Evolutionary conservation across 2,888 invertebrate species (phyloP), one percentile per base, ranked within the genome.

Genomic region (Byasa hedistus): DNA sequence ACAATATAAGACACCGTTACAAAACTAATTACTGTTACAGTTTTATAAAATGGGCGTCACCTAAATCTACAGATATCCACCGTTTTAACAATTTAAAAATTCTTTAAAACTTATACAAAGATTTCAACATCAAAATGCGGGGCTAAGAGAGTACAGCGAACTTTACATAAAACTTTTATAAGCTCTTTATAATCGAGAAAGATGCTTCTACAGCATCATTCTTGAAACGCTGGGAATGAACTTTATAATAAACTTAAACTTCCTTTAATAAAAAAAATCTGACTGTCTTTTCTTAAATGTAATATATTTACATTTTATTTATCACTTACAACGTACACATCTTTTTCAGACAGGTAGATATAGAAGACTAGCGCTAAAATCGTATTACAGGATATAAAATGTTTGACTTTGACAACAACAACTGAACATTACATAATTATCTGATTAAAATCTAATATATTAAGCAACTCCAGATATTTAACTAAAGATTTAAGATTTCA

Each of bases 111-210:
- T 21, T 44, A 27, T 58, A 36, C 8, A 24, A 48, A 60, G 55
- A 65, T 65, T 51, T 55, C 44, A 17, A 23, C 60, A 60, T 65
- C 60, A 60, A 56, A 65, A 56, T 65, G 60, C 65, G 60, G 59
- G 48, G 48, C 65, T 60, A 48, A 57, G n/a, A 54, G 64, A 65
- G 60, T 56, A 51, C 56, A 60, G 48, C 56, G 48, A 65, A 60
- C 60, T 65, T 66, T 61, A 57, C 12, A 39, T 52, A 52, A 57
- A 66, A 66, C 61, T 62, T 66, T 66, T 19, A 58, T 66, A 57
- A 66, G 65, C 65, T 60, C 51, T 62, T 66, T 61, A 66, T 66
- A 66, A 61, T 66, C 66, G 24, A 62, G 54, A 51, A 62, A 66
- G 57, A 56, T 27, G 65, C 56, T 65, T 27, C 65, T 32, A 48